Percentiles rank a stretch among this genome's conserved stretches.
phyloP scores from a whole-genome alignment of 2,113 vertebrate species.

The Xyrauchen texanus region DNA sequence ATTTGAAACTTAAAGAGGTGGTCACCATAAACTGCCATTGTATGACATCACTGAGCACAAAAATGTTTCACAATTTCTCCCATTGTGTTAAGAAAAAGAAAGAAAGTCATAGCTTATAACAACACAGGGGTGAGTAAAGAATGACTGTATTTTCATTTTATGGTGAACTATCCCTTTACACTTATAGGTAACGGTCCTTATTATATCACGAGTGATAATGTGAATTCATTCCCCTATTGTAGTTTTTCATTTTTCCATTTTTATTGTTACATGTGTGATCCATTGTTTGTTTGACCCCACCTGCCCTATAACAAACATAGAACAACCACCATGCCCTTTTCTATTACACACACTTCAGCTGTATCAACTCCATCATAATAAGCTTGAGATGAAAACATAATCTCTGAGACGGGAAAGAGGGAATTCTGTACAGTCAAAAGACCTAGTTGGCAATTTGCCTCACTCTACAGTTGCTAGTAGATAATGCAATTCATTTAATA shows the following conservation, averaged over 20 bases:
- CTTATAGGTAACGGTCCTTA: no score
- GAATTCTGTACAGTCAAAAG: constrained; percentile 46
- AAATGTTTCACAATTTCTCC: no score
- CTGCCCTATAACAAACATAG: background rate
- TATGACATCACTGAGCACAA: no score
- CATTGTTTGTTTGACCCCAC: background rate
- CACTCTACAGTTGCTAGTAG: constrained; percentile 36
- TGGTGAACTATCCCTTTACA: no score
- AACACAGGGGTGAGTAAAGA: no score
- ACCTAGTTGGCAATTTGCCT: constrained; percentile 46
- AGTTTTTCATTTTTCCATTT: background rate
- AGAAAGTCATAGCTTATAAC: no score
- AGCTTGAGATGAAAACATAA: constrained; percentile 52
- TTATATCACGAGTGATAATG: no score
- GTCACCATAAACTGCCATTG: no score
- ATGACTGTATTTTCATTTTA: no score
- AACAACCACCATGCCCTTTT: constrained; percentile 2
- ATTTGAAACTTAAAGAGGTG: no score
- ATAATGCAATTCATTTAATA: constrained; percentile 39
- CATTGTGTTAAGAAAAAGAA: no score
- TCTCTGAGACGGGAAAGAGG: constrained; percentile 48
- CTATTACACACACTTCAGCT: constrained; percentile 23
- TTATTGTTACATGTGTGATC: background rate
- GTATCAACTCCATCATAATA: constrained; percentile 36
- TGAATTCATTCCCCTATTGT: no score